Conservation (phyloP, 2,797 vertebrate genomes). For the Liparis tanakae region DNA sequence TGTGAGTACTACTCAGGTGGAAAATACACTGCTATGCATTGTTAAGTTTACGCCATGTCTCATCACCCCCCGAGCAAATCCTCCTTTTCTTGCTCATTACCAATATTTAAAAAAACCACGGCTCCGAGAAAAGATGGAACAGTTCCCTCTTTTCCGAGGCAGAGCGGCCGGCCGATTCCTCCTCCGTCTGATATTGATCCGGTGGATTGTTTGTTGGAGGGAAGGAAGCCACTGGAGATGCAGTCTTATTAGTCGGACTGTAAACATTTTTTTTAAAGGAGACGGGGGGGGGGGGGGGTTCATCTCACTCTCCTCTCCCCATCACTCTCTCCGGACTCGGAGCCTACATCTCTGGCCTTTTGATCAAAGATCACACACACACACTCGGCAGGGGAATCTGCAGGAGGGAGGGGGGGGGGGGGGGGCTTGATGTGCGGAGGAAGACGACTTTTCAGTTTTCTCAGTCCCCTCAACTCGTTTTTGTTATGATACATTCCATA, state of each 20-base stretch:
- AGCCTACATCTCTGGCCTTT: constrained; percentile 69
- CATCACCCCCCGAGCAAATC: constrained; percentile 44
- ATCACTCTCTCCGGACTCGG: constrained; percentile 51
- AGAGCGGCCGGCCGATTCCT: constrained; percentile 50
- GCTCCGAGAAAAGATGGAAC: constrained; percentile 51
- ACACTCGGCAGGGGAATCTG: constrained; percentile 54
- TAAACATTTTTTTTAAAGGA: constrained; percentile 54
- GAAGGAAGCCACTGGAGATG: constrained; percentile 62
- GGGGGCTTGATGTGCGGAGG: constrained; percentile 45
- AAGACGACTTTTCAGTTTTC: constrained; percentile 52
- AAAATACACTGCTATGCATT: constrained; percentile 84
- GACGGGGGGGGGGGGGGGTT: constrained; percentile 31
- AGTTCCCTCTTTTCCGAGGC: constrained; percentile 53
- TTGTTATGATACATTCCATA: constrained; percentile 80
- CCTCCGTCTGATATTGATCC: constrained; percentile 69
- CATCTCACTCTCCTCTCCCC: constrained; percentile 51
- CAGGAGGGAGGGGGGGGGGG: constrained; percentile 42
- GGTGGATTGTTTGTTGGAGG: constrained; percentile 63
- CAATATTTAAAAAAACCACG: constrained; percentile 44
- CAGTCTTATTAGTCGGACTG: constrained; percentile 60
- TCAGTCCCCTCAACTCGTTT: constrained; percentile 64
- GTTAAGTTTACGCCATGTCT: constrained; percentile 68
- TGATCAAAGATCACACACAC: constrained; percentile 74
- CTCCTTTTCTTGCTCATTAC: constrained; percentile 63
- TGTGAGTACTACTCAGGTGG: constrained; percentile 84